A percentile compares a stretch with the other conserved stretches of the same genome.
Evolutionary conservation across 2,113 vertebrate genomes (phyloP).

Genomic region (Protobothrops mucrosquamatus): DNA sequence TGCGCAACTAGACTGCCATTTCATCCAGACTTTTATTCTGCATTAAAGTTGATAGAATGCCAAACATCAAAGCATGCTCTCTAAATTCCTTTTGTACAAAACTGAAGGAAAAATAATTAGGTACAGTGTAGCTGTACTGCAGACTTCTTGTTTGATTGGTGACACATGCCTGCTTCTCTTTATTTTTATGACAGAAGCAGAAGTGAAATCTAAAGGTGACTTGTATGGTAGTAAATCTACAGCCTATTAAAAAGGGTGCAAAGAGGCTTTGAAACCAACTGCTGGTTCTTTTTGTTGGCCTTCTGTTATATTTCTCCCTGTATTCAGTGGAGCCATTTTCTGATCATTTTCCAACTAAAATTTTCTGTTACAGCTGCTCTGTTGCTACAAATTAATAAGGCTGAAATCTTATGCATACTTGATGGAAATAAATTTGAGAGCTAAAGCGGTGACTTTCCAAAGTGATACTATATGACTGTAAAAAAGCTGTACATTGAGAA

Average conservation of each 20-base stretch:
- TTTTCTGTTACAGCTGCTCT: not conserved
- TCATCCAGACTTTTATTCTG: not conserved
- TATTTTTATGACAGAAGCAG: slow-evolving; percentile 1
- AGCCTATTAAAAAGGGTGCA: not conserved
- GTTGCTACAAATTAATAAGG: not conserved
- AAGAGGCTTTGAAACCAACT: not conserved
- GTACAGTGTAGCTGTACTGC: not conserved
- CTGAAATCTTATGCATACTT: not conserved
- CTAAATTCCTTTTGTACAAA: not conserved
- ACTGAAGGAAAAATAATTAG: not conserved
- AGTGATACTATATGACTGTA: not conserved
- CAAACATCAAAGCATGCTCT: not conserved
- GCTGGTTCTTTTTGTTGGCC: not conserved
- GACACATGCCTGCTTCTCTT: slow-evolving; percentile 1
- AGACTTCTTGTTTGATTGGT: not conserved
- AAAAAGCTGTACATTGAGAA: not conserved
- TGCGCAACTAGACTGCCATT: not conserved
- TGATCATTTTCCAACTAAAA: not conserved
- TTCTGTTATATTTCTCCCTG: not conserved
- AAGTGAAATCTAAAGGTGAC: slow-evolving; percentile 25
- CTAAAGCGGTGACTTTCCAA: not conserved
- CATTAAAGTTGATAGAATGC: not conserved
- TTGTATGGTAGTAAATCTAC: not conserved
- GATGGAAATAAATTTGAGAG: not conserved
- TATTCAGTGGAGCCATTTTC: not conserved